Percentiles rank a stretch among this genome's conserved stretches.
Evolutionary conservation across 2,113 vertebrate species (phyloP).

Genomic region (Serinus canaria): DNA sequence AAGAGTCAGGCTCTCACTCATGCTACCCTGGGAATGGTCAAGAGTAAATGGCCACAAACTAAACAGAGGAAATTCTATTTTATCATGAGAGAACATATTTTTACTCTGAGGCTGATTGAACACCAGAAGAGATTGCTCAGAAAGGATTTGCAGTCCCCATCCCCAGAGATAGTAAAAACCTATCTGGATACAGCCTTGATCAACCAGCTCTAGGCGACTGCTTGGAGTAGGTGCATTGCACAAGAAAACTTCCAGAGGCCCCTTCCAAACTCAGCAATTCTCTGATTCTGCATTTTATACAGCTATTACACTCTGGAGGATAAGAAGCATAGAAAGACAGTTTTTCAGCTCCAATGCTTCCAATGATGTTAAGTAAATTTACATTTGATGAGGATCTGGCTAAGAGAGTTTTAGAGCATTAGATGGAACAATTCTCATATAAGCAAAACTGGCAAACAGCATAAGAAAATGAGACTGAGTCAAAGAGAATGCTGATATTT

Average conservation of each 20-base stretch:
- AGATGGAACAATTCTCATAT: not conserved
- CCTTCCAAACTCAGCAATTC: not conserved
- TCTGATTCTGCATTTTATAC: not conserved
- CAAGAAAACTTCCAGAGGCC: not conserved
- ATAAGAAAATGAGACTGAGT: constrained; percentile 1
- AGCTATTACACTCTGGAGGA: not conserved
- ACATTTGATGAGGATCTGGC: constrained; percentile 40
- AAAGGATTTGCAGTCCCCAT: not conserved
- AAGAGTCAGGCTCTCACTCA: not conserved
- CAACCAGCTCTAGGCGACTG: not conserved
- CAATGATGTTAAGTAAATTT: constrained; percentile 45
- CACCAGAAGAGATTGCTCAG: not conserved
- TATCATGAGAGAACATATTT: not conserved
- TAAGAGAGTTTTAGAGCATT: constrained; percentile 16
- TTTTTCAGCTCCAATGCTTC: constrained; percentile 8
- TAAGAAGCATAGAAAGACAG: not conserved
- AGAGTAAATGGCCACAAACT: not conserved
- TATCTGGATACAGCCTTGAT: not conserved
- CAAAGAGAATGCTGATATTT: constrained; percentile 19
- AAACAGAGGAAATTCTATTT: not conserved
- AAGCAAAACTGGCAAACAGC: not conserved
- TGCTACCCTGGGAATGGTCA: not conserved
- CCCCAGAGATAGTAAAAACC: not conserved
- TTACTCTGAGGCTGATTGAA: not conserved
- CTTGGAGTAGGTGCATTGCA: not conserved